Evolutionary conservation across 2,888 invertebrate genomes (phyloP).

Genomic region (Andrena hattorfiana): DNA sequence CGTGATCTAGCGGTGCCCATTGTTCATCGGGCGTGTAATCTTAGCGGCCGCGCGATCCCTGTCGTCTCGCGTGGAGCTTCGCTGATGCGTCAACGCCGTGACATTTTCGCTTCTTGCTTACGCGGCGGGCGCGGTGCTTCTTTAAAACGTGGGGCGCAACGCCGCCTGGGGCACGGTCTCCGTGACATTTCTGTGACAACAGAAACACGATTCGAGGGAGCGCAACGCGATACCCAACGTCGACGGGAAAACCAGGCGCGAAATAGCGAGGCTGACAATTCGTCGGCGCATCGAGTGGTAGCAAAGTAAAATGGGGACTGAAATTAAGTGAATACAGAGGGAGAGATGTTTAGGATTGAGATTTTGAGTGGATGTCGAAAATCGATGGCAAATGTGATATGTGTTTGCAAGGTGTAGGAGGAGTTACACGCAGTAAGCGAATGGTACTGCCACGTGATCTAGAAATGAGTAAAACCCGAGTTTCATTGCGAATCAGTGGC

Average conservation of each 20-base stretch:
- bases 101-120: slow-evolving; percentile 53
- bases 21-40: slow-evolving; percentile 44
- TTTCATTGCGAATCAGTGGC: too few relatives aligned
- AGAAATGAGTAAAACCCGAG: too few relatives aligned
- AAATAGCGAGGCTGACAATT: slow-evolving; percentile 1
- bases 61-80: neutral
- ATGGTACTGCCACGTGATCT: too few relatives aligned
- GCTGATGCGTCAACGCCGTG: slow-evolving; percentile 41
- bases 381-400: too few relatives aligned
- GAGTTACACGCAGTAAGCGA: too few relatives aligned
- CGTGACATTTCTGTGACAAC: slow-evolving; percentile 68
- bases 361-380: too few relatives aligned
- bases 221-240: slow-evolving; percentile 52
- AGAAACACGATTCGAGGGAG: slow-evolving; percentile 67
- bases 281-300: too few relatives aligned
- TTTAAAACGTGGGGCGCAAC: neutral
- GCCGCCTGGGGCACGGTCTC: slow-evolving; percentile 34
- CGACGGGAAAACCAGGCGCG: slow-evolving; percentile 38
- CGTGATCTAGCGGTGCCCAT: slow-evolving; percentile 18
- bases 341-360: too few relatives aligned
- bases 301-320: too few relatives aligned
- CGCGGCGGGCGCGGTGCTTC: neutral
- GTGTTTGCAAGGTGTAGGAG: too few relatives aligned
- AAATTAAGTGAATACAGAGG: too few relatives aligned
- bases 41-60: slow-evolving; percentile 9